These are phyloP conservation scores for Bungarus multicinctus DNA, from an alignment of 2,113 vertebrate species.

Conservation along the genomic window DNA sequence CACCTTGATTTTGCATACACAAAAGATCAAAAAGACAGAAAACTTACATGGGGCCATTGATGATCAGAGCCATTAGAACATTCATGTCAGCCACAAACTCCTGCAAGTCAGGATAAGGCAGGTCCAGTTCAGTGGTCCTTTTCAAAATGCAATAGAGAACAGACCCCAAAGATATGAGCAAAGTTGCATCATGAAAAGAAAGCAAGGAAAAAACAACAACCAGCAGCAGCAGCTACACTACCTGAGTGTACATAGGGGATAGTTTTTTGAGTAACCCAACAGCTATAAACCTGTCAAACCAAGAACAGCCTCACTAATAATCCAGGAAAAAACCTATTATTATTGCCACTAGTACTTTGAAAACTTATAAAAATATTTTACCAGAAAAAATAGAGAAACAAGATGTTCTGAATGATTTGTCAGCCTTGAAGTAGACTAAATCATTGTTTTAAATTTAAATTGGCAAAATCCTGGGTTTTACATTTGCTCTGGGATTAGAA, in stretches of 20 bases:
- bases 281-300: neutral
- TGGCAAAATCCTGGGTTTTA: neutral
- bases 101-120: constrained; percentile 88
- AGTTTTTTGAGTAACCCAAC: neutral
- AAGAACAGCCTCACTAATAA: neutral
- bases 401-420: neutral
- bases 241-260: neutral
- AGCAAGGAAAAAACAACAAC: neutral
- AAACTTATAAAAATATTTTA: neutral
- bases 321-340: neutral
- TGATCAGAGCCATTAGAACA: constrained; percentile 95
- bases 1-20: too few relatives aligned
- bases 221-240: neutral
- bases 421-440: neutral
- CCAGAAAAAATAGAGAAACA: neutral
- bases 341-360: neutral
- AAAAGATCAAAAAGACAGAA: neutral
- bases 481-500: neutral
- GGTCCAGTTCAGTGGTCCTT: constrained; percentile 85
- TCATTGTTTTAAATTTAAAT: neutral
- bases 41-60: constrained; percentile 95
- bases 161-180: neutral
- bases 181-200: neutral
- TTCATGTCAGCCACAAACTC: constrained; percentile 96
- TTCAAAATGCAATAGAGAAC: neutral